Evolutionary conservation across 2,113 vertebrate genomes (phyloP).

Genomic region (Pardalotus punctatus): DNA sequence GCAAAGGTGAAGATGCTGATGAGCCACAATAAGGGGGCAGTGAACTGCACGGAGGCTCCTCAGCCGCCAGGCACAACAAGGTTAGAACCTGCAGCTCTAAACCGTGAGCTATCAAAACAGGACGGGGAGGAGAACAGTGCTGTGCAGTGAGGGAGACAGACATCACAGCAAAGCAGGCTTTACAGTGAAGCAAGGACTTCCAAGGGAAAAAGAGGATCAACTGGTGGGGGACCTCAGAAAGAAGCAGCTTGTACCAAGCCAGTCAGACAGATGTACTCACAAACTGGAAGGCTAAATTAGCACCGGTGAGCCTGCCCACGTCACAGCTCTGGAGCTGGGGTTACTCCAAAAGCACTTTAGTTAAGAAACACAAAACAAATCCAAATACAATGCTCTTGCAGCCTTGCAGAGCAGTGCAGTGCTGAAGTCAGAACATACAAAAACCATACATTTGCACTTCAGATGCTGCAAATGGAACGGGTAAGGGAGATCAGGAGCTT

Average conservation of each 20-base stretch:
- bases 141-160: neutral
- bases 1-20: neutral
- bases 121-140: neutral
- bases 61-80: neutral
- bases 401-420: neutral
- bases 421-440: neutral
- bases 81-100: neutral
- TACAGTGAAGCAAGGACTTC: accelerated
- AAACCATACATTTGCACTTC: accelerated
- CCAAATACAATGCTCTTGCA: neutral
- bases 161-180: neutral
- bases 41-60: neutral
- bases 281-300: neutral
- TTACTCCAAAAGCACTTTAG: neutral
- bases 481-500: neutral
- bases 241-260: neutral
- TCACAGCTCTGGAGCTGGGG: neutral
- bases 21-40: neutral
- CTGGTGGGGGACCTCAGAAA: neutral
- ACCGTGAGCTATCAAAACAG: neutral
- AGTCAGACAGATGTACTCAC: neutral
- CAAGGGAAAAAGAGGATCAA: neutral
- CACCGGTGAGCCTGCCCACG: neutral
- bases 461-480: neutral
- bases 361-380: neutral